Conservation (phyloP, 2,888 invertebrate genomes). For the Nemotelus pantherinus region DNA sequence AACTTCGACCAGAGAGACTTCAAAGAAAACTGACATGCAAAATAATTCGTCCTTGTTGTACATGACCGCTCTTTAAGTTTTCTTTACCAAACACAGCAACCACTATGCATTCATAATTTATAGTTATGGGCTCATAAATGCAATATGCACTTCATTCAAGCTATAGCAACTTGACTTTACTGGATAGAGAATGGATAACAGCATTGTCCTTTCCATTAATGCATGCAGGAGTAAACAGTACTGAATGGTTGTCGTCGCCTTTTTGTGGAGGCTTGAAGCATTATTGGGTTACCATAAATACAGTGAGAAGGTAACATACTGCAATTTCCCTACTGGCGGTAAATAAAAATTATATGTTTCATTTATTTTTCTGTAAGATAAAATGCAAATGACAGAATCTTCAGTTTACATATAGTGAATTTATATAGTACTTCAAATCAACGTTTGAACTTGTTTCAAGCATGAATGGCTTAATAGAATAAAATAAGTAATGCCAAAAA, state of each 20-base stretch:
- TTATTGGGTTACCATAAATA: constrained; percentile 12
- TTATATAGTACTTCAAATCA: no score
- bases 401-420: no score
- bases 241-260: neutral
- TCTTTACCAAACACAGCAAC: constrained; percentile 11
- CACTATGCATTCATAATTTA: constrained; percentile 46
- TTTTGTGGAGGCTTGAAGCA: neutral
- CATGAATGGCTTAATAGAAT: no score
- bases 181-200: constrained; percentile 9
- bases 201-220: constrained; percentile 21
- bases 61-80: constrained; percentile 14
- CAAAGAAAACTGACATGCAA: constrained; percentile 15
- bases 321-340: no score
- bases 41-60: constrained; percentile 21
- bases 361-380: no score
- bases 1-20: neutral
- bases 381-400: no score
- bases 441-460: no score
- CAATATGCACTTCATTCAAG: constrained; percentile 51
- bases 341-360: no score
- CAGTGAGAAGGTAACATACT: no score
- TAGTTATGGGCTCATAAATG: constrained; percentile 48
- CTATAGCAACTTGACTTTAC: constrained; percentile 40
- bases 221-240: neutral
- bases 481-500: no score